Base-by-base conservation (phyloP, 2,113 vertebrate genomes). In the Solea senegalensis region DNA sequence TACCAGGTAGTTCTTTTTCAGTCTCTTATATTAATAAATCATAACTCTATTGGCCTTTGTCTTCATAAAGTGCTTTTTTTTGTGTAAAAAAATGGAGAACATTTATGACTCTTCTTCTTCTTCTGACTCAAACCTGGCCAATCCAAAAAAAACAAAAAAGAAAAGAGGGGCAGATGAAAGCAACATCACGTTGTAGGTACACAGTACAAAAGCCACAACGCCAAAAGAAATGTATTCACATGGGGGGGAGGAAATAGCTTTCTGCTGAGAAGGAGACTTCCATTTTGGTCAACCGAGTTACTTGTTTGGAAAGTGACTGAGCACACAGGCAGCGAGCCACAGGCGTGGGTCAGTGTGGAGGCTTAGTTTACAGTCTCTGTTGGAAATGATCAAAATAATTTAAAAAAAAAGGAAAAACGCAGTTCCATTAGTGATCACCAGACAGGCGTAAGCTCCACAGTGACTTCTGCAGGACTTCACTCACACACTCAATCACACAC, bases 321-420 rank as follows among this genome's bases (percentile, higher is more conserved):
- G 51, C 68, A 44, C 65, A 66, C 1, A 60, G 54, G 51, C 48
- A 60, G 58, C 50, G 4, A 9, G 63, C 26, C 65, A 49, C 54
- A 53, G 71, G 66, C 71, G 73, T 70, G 78, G 82, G 71, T 44
- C 72, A 9, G 49, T 61, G 43, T 51, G 21, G 65, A 14, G 57
- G 53, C n/a, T 43, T 16, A 46, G 59, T 77, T 34, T 34, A 75
- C 75, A 74, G 75, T 86, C 53, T 57, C 65, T 68, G 53, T 79
- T 86, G 69, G 79, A 85, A 89, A 34, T 58, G n/a, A 76, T 69
- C 21, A 50, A 57, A 51, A 49, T 84, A 80, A 85, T 80, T 80
- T n/a, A 50, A 50, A 50, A 50, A 49, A 13, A 21, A 21, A 21
- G 12, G 10, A 48, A 59, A 60, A 59, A 16, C 11, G 59, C 39